These are phyloP conservation scores for Metridium senile DNA, from an alignment of 92 coral and sea anemone genomes.

Conservation along the genomic window DNA sequence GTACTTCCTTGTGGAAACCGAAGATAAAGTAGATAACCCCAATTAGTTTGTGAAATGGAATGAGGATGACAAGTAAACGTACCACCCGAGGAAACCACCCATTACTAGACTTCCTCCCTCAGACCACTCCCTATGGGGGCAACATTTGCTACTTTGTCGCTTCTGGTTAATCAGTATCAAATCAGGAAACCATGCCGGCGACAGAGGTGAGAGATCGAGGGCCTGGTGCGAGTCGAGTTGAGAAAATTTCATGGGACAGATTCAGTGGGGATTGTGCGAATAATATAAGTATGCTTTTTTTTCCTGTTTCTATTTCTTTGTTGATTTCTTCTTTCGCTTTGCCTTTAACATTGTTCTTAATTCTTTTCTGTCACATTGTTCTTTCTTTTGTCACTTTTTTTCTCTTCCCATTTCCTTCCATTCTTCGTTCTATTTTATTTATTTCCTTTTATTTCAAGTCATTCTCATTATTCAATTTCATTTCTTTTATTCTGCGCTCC, in stretches of 20 bases:
- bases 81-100: too few relatives aligned
- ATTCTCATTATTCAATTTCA: neutral
- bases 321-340: constrained; percentile 12
- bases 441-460: neutral
- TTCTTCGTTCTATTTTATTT: constrained; percentile 7
- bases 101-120: too few relatives aligned
- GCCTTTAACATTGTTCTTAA: neutral
- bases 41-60: too few relatives aligned
- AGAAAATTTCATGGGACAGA: neutral
- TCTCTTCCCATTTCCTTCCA: constrained; percentile 6
- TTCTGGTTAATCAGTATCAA: too few relatives aligned
- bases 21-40: too few relatives aligned
- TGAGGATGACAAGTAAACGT: too few relatives aligned
- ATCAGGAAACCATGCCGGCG: too few relatives aligned
- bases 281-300: neutral
- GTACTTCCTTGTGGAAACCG: too few relatives aligned
- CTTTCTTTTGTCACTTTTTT: neutral
- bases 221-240: neutral
- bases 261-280: neutral
- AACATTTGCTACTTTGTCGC: too few relatives aligned
- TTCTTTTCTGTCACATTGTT: neutral
- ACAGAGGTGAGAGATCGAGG: too few relatives aligned
- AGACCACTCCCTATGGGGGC: too few relatives aligned
- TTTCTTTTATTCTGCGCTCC: too few relatives aligned
- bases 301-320: neutral